phyloP scores from a whole-genome alignment of 1,140 invertebrate species.

The Caerostris darwini region DNA sequence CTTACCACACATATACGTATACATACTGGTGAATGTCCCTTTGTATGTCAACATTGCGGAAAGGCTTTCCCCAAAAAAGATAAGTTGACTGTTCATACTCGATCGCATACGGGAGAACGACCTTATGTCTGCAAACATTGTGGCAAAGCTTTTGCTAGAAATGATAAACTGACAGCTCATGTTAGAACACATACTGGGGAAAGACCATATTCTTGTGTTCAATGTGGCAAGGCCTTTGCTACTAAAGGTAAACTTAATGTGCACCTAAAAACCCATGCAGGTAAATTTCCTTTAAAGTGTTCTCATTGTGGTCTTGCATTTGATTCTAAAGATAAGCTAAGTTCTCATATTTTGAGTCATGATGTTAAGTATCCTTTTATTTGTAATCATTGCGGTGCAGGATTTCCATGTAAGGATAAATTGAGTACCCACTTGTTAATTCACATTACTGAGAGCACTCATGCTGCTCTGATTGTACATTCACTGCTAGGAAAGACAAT shows the following conservation, averaged over 20 bases:
- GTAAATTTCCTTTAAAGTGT: slow-evolving; percentile 84
- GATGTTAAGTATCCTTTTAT: slow-evolving; percentile 69
- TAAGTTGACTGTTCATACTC: slow-evolving; percentile 85
- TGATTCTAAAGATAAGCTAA: slow-evolving; percentile 85
- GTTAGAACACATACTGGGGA: slow-evolving; percentile 82
- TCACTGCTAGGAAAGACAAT: slow-evolving; percentile 66
- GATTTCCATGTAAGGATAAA: slow-evolving; percentile 87
- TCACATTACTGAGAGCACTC: slow-evolving; percentile 81
- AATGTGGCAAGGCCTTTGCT: slow-evolving; percentile 84
- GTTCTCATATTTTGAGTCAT: slow-evolving; percentile 66
- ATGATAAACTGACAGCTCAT: slow-evolving; percentile 83
- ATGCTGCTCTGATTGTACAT: slow-evolving; percentile 71
- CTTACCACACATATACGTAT: slow-evolving; percentile 81
- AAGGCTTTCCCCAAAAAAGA: slow-evolving; percentile 84
- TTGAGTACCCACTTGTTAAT: slow-evolving; percentile 87
- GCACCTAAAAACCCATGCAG: slow-evolving; percentile 84
- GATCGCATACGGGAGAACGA: slow-evolving; percentile 82
- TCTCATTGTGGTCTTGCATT: slow-evolving; percentile 84
- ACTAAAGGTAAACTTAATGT: slow-evolving; percentile 85
- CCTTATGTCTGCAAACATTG: slow-evolving; percentile 83
- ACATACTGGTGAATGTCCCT: slow-evolving; percentile 89
- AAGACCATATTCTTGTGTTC: slow-evolving; percentile 81
- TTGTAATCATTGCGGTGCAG: slow-evolving; percentile 81
- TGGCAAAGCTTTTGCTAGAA: slow-evolving; percentile 85
- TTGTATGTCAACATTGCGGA: slow-evolving; percentile 86